Base-by-base conservation (phyloP, 2,113 vertebrate species). In the Octodon degus region DNA sequence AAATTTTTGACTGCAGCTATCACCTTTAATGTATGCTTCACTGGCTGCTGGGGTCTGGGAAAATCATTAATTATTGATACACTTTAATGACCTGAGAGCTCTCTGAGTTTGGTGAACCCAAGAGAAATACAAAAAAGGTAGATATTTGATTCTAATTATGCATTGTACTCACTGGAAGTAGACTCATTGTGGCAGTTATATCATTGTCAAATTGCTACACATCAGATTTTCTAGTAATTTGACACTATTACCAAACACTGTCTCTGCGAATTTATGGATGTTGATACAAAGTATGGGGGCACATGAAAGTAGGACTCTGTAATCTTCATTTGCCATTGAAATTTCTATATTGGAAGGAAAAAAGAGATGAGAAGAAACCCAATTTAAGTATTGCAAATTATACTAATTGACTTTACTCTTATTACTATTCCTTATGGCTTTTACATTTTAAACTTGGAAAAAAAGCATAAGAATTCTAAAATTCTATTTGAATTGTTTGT, bases 21-120 rank as follows among this genome's bases (percentile, higher is more conserved):
- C 97, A 98, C 95, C 97, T 98, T 97, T 98, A 98, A 98, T 98
- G 93, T 96, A 96, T 97, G 97, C 98, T 98, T 97, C 91, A 60
- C 91, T 98, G 97, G 96, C 79, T 98, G 83, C 95, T 97, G 97
- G 96, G 96, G 96, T 67, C 97, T 98, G 91, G 81, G 89, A 95
- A 99, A 98, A 98, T 98, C 98, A 97, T 98, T 98, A 98, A 95
- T 98, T 98, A 98, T 98, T 98, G 97, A 98, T 98, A 98, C 97
- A 96, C 98, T 97, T 98, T 99, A 98, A 99, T 98, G 98, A 98
- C 97, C 96, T 98, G 95, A 98, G 96, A 98, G 96, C 93, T 98
- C 98, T 98, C 96, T 97, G 97, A 96, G 95, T 93, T 98, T 97
- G 91, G 84, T 97, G 96, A 98, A 94, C 96, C 94, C 97, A 98